phyloP scores from a whole-genome alignment of 2,113 vertebrate genomes.

The Fulica atra region DNA sequence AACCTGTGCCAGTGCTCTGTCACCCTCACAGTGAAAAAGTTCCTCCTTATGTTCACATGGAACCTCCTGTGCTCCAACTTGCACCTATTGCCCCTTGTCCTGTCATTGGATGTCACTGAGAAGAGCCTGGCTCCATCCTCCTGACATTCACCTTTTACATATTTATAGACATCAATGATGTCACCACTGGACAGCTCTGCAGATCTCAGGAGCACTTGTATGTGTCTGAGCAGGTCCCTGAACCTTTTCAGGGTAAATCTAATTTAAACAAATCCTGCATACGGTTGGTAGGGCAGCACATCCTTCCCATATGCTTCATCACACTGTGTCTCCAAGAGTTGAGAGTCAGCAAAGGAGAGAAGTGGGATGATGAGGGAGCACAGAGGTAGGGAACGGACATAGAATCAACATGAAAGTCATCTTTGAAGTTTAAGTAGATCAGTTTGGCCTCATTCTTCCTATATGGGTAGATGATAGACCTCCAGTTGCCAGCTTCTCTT shows the following conservation, averaged over 20 bases:
- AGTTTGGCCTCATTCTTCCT: not conserved
- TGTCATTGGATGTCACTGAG: too few relatives aligned
- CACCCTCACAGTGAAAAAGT: too few relatives aligned
- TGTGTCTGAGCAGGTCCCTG: not conserved
- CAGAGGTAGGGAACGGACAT: not conserved
- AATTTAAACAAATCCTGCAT: not conserved
- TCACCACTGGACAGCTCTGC: not conserved
- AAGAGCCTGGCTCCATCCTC: too few relatives aligned
- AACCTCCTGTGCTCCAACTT: too few relatives aligned
- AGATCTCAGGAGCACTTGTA: rapidly evolving
- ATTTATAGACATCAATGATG: too few relatives aligned
- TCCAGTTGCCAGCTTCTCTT: not conserved
- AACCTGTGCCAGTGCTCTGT: too few relatives aligned
- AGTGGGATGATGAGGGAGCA: not conserved
- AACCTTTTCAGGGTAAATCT: not conserved
- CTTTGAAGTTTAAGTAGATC: not conserved
- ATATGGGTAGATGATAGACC: not conserved
- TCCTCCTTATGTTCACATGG: too few relatives aligned
- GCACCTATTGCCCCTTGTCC: too few relatives aligned
- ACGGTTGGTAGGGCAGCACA: not conserved
- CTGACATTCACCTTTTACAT: too few relatives aligned
- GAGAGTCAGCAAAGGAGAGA: not conserved
- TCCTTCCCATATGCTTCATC: not conserved
- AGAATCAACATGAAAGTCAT: not conserved
- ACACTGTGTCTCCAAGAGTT: not conserved